Base-by-base conservation (phyloP, 2,888 invertebrate species). In the Seira sanloemensis region DNA sequence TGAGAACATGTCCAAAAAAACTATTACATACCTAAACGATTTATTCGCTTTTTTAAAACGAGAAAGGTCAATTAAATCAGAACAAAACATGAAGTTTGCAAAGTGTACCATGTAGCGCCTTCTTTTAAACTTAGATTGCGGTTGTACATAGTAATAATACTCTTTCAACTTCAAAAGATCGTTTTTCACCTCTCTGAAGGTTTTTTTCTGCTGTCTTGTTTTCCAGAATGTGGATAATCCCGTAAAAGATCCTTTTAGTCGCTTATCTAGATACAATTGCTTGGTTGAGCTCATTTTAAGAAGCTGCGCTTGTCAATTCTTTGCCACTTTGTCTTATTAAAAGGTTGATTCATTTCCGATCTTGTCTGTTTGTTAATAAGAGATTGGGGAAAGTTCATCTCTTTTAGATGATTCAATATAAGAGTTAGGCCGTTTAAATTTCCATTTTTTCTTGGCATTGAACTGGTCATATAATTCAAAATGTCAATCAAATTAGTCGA, bases 71-170 rank as follows among this genome's bases (percentile, higher is more conserved):
- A 74, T 62, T n/a, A 74, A 58, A 62, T 74, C 74, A 5, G 2
- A 72, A 5, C 58, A n/a, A 18, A 74, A 4, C 19, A 74, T 16
- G 26, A 23, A 74, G 18, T 74, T 74, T 1, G 74, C 26, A 7
- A 74, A 58, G 25, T 23, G 26, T 16, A 62, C 62, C 21, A 74
- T n/a, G 7, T 58, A 23, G 9, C 25, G 54, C 21, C 74, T 58
- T 2, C 58, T 54, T 62, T 62, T 74, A 24, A 74, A 62, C n/a
- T 25, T 23, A 16, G 23, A 23, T 62, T 23, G 12, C 9, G 62
- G 25, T 62, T 58, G 62, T 62, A 26, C 21, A 62, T 74, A 74
- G 9, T 58, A 24, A 25, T 74, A 74, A 62, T 74, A 74, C 19
- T 58, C 74, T 7, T 19, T 19, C 5, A 62, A 62, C 5, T 74